A percentile compares a stretch with the other conserved stretches of the same genome.
These are phyloP conservation scores for Antigone vipio DNA, from an alignment of 2,113 vertebrate species.

Conservation along the genomic window DNA sequence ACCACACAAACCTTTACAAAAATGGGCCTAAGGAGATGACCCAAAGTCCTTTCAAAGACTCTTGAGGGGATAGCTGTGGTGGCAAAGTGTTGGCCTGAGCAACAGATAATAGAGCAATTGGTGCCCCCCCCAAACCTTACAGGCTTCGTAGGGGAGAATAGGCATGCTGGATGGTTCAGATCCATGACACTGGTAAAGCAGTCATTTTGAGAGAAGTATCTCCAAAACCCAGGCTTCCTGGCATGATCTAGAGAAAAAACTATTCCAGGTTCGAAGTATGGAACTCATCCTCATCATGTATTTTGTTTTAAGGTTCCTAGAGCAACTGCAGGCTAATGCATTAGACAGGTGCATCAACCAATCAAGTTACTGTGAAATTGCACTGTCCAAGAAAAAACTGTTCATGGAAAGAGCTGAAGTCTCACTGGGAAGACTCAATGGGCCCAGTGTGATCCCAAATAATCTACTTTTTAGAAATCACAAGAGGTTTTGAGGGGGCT, in stretches of 20 bases:
- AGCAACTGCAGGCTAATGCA: neutral
- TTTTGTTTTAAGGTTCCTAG: neutral
- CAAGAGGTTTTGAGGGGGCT: neutral
- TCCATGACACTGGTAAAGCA: neutral
- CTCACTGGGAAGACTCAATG: neutral
- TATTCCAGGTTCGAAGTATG: neutral
- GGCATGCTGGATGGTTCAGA: neutral
- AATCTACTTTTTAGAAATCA: neutral
- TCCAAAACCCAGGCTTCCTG: neutral
- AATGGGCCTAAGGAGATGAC: neutral
- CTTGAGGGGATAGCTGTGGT: neutral
- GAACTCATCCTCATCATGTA: neutral
- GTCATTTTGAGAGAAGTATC: neutral
- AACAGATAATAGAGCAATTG: neutral
- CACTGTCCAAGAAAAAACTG: neutral
- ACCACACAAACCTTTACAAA: neutral
- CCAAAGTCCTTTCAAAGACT: neutral
- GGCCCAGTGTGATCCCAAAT: neutral
- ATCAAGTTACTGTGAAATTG: neutral
- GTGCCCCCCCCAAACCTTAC: neutral
- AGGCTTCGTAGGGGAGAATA: accelerated
- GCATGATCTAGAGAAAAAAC: neutral
- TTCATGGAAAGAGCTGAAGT: neutral
- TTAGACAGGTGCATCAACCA: neutral
- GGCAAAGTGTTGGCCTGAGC: neutral